phyloP scores from a whole-genome alignment of 2,797 vertebrate genomes.

The Characodon lateralis region DNA sequence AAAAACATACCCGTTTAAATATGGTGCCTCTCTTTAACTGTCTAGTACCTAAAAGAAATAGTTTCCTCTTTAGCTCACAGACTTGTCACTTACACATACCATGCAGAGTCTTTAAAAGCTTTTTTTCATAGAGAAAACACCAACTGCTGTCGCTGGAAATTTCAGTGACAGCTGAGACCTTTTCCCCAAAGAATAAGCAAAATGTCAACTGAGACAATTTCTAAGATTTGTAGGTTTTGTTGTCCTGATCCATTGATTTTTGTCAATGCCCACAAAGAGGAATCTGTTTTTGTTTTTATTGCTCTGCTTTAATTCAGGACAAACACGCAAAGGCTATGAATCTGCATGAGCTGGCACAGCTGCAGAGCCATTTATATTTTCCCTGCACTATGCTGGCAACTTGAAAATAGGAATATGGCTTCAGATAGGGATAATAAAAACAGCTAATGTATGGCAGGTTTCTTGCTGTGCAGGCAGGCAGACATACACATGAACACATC shows the following conservation, averaged over 20 bases:
- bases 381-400: slow-evolving; percentile 40
- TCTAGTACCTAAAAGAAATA: not conserved
- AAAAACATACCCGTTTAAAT: not conserved
- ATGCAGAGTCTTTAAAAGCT: not conserved
- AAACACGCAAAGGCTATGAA: slow-evolving; percentile 31
- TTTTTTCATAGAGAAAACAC: not conserved
- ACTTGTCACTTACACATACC: not conserved
- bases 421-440: slow-evolving; percentile 54
- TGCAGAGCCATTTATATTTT: slow-evolving; percentile 35
- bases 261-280: not conserved
- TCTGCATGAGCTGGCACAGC: slow-evolving; percentile 33
- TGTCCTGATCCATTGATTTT: not conserved
- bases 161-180: not conserved
- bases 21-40: not conserved
- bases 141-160: not conserved
- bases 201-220: not conserved
- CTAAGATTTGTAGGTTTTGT: not conserved
- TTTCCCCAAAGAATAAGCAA: not conserved
- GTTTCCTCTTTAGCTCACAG: not conserved
- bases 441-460: slow-evolving; percentile 61
- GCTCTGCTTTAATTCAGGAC: slow-evolving; percentile 37
- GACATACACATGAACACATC: not conserved
- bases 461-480: slow-evolving; percentile 22
- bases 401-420: slow-evolving; percentile 58
- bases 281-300: slow-evolving; percentile 3